A percentile compares a stretch with the other conserved stretches of the same genome.
These are phyloP conservation scores for Pyrocoelia pectoralis DNA, from an alignment of 2,888 invertebrate genomes.

Conservation along the genomic window DNA sequence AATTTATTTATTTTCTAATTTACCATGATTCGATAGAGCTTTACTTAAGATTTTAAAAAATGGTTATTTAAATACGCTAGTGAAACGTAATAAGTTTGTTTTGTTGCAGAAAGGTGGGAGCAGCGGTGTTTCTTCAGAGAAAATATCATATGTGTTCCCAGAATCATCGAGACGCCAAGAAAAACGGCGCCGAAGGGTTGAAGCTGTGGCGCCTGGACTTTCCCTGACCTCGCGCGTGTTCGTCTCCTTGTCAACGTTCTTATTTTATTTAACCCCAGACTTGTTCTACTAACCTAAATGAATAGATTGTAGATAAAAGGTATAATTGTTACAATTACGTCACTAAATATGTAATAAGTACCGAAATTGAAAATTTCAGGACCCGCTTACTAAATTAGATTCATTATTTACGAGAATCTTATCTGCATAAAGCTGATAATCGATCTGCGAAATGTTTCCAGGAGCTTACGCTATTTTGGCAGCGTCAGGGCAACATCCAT, in stretches of 20 bases:
- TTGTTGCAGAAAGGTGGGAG: constrained; percentile 3
- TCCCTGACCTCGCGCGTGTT: constrained; percentile 29
- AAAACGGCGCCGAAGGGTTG: constrained; percentile 36
- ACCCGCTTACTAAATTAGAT: background rate
- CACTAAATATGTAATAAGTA: background rate
- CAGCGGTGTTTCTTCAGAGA: background rate
- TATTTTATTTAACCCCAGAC: constrained; percentile 5
- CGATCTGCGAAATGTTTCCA: constrained; percentile 23
- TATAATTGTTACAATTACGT: background rate
- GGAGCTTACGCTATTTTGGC: constrained; percentile 15
- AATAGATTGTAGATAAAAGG: constrained; percentile 5
- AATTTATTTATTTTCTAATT: no score
- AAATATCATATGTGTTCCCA: constrained; percentile 13
- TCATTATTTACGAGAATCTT: constrained; percentile 11
- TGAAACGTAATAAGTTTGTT: background rate
- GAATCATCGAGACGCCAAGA: constrained; percentile 25
- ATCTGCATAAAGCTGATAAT: constrained; percentile 13
- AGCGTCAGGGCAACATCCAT: constrained; percentile 17
- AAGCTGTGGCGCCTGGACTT: constrained; percentile 34
- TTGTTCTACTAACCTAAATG: constrained; percentile 20
- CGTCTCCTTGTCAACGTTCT: constrained; percentile 31
- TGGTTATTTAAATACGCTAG: no score
- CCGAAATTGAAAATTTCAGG: background rate
- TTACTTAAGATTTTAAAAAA: no score
- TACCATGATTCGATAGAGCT: no score